Conservation (phyloP, 1,140 invertebrate species). For the Diploscapter pachys region DNA sequence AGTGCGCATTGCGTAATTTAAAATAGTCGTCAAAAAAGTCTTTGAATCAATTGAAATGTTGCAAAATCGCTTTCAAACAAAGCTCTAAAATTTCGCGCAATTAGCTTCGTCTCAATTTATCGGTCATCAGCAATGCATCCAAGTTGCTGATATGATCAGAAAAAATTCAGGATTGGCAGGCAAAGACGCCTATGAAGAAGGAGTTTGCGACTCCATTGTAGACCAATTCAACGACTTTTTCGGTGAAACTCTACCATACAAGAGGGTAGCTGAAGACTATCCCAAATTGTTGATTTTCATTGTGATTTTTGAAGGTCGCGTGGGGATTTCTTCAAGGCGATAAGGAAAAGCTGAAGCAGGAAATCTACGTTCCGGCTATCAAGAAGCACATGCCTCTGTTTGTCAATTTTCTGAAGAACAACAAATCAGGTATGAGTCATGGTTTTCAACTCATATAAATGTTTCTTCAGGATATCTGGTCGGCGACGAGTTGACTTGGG, state of each 20-base stretch:
- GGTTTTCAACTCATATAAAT: too few relatives aligned
- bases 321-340: slow-evolving; percentile 4
- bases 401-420: not conserved
- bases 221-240: slow-evolving; percentile 27
- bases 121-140: not conserved
- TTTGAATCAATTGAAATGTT: not conserved
- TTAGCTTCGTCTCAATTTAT: not conserved
- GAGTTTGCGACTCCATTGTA: slow-evolving; percentile 9
- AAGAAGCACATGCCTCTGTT: slow-evolving; percentile 16
- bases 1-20: not conserved
- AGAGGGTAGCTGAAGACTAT: not conserved
- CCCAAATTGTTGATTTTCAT: not conserved
- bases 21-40: not conserved
- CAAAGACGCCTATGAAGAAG: slow-evolving; percentile 16
- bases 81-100: not conserved
- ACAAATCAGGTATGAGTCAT: slow-evolving; percentile 11
- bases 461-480: slow-evolving; percentile 12
- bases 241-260: not conserved
- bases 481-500: slow-evolving; percentile 23
- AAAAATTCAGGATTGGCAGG: slow-evolving; percentile 7
- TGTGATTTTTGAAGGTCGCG: not conserved
- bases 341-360: not conserved
- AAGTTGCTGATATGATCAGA: not conserved
- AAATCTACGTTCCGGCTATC: slow-evolving; percentile 4
- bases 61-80: not conserved